Evolutionary conservation across 1,140 invertebrate species (phyloP).

Genomic region (Caenorhabditis tropicalis): DNA sequence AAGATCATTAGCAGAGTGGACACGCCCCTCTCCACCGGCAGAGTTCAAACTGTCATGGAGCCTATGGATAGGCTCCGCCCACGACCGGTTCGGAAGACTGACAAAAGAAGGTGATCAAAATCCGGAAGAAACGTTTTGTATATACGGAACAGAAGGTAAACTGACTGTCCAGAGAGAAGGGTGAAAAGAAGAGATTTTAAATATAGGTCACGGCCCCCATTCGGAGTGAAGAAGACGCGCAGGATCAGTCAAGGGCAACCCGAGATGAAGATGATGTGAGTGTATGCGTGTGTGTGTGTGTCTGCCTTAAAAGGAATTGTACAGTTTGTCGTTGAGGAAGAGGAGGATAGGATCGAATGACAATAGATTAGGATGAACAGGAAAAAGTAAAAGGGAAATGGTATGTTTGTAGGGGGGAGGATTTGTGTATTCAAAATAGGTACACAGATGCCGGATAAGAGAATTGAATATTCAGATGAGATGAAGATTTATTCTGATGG

Average conservation of each 20-base stretch:
- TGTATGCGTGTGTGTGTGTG: not conserved
- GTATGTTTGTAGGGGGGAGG: not conserved
- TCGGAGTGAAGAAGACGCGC: not conserved
- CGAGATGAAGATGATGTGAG: constrained; percentile 9
- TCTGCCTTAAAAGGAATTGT: not conserved
- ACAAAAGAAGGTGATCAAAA: too few species aligned
- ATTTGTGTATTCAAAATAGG: not conserved
- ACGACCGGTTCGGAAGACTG: too few species aligned
- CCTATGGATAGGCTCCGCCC: not conserved
- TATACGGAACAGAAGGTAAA: not conserved
- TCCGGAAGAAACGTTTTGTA: not conserved
- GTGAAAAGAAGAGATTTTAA: not conserved
- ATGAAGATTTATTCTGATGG: too few species aligned
- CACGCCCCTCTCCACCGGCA: not conserved
- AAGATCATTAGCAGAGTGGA: constrained; percentile 17
- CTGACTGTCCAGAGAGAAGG: not conserved
- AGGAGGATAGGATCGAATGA: constrained; percentile 3
- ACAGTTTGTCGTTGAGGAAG: not conserved
- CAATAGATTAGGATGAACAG: not conserved
- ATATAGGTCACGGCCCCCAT: constrained; percentile 32
- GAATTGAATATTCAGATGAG: too few species aligned
- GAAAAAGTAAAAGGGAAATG: not conserved
- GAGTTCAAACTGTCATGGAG: not conserved
- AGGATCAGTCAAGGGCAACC: constrained; percentile 29
- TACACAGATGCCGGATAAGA: not conserved